Base-by-base conservation (phyloP, 2,113 vertebrate species). In the Sisor rabdophorus region DNA sequence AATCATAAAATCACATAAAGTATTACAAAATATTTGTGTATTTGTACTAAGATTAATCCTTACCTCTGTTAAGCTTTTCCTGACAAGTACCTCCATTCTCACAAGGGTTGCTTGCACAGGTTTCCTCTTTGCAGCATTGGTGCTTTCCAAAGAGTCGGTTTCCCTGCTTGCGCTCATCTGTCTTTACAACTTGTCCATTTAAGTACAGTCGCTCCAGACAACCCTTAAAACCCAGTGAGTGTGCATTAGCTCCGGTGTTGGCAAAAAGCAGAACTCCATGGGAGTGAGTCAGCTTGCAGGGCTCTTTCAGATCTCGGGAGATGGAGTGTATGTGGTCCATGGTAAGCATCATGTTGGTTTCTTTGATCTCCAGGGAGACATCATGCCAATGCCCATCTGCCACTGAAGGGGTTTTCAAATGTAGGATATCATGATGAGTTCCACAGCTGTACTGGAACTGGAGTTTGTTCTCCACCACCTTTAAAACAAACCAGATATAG, bases 191-290 rank as follows among this genome's bases (percentile, higher is more conserved):
- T 86, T 91, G 84, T 53, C 92, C 87, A 0, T 95, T 95, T 78
- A 98, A 86, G n/a, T 83, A 74, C 55, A 97, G 67, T 26, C 79
- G 84, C 0, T 97, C 92, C 76, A 99, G 82, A 83, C 97, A 99
- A 70, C 97, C 97, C 2, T 79, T 83, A 74, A 98, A 97, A 0
- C 91, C 94, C 20, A 55, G 54, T 0, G 84, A 83, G 16, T 85
- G 75, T 2, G 64, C 16, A 44, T 28, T 68, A 61, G n/a, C 71
- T 8, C 0, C 75, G 28, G 68, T 30, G 58, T 77, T 80, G 71
- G 94, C 95, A 10, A 98, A 89, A 56, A 93, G 73, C 81, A 98
- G 75, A 1, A 90, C 87, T 2, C 88, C 88, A 0, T 87, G 86
- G 28, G 89, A 82, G 24, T 50, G 78, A 76, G 88, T 85, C 71